phyloP scores from a whole-genome alignment of 2,888 invertebrate genomes.

The Metallyticus violacea region DNA sequence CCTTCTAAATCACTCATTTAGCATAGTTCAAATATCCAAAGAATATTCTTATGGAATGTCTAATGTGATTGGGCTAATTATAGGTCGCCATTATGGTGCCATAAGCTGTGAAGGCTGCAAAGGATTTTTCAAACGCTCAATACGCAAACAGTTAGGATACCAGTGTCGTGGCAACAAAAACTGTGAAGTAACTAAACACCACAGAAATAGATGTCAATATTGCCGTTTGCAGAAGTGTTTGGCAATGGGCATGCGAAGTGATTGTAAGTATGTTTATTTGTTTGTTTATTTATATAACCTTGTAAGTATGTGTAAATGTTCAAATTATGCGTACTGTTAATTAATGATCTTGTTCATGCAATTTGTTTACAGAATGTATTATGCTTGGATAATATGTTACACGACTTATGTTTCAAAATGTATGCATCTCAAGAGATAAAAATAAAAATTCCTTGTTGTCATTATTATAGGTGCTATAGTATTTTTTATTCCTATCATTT shows the following conservation, averaged over 20 bases:
- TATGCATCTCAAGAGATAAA: background rate
- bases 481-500: background rate
- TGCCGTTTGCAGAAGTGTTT: conserved; percentile 97
- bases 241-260: conserved; percentile 97
- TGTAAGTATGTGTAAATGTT: background rate
- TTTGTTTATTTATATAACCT: conserved; percentile 26
- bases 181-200: conserved; percentile 98
- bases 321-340: background rate
- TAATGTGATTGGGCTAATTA: conserved; percentile 7
- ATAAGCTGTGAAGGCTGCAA: conserved; percentile 95
- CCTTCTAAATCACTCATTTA: too few relatives aligned
- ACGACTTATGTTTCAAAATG: background rate
- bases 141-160: conserved; percentile 95
- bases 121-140: conserved; percentile 96
- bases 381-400: too few relatives aligned
- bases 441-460: background rate
- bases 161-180: conserved; percentile 94
- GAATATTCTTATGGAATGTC: too few relatives aligned
- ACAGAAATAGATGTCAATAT: conserved; percentile 97
- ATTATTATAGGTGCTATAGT: background rate
- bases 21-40: too few relatives aligned
- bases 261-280: conserved; percentile 87
- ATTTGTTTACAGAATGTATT: too few relatives aligned
- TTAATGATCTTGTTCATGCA: background rate
- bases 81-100: conserved; percentile 88